A percentile compares a stretch with the other conserved stretches of the same genome.
These are phyloP conservation scores for Oryzias celebensis DNA, from an alignment of 2,113 vertebrate species.

Conservation along the genomic window DNA sequence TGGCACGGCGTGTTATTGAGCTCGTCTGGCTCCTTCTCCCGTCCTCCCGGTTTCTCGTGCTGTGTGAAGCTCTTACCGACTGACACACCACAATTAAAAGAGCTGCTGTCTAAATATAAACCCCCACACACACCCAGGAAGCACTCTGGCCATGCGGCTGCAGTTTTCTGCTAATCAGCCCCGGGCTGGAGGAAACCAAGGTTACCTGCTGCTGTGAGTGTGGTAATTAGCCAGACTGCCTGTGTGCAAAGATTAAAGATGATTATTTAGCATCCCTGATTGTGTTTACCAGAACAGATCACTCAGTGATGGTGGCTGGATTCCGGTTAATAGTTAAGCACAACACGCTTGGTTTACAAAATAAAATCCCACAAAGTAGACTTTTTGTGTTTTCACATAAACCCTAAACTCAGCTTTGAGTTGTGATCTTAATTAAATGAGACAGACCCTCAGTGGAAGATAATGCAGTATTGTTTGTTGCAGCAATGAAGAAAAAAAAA, in stretches of 20 bases:
- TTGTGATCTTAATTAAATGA: conserved; percentile 1
- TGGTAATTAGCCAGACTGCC: conserved; percentile 57
- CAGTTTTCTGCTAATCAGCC: conserved; percentile 60
- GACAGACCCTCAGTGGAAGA: not conserved
- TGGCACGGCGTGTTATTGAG: too few relatives aligned
- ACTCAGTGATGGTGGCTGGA: conserved; percentile 12
- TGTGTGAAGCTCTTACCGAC: conserved; percentile 32
- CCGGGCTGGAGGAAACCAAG: conserved; percentile 51
- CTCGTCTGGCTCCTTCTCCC: too few relatives aligned
- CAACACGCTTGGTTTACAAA: not conserved
- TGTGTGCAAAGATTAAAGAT: conserved; percentile 57
- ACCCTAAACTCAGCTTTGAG: not conserved
- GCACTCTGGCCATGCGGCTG: conserved; percentile 43
- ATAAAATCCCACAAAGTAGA: not conserved
- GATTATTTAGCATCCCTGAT: conserved; percentile 54
- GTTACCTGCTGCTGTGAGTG: conserved; percentile 58
- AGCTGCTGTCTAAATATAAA: conserved; percentile 48
- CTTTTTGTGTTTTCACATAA: not conserved
- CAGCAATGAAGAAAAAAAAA: not conserved
- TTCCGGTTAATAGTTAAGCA: conserved; percentile 18
- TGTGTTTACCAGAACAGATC: conserved; percentile 47
- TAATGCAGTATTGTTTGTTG: not conserved
- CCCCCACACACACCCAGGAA: conserved; percentile 26
- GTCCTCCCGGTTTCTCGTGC: not conserved
- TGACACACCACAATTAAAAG: conserved; percentile 39